These are phyloP conservation scores for Myrmecobius fasciatus DNA, from an alignment of 2,113 vertebrate species.

Conservation along the genomic window DNA sequence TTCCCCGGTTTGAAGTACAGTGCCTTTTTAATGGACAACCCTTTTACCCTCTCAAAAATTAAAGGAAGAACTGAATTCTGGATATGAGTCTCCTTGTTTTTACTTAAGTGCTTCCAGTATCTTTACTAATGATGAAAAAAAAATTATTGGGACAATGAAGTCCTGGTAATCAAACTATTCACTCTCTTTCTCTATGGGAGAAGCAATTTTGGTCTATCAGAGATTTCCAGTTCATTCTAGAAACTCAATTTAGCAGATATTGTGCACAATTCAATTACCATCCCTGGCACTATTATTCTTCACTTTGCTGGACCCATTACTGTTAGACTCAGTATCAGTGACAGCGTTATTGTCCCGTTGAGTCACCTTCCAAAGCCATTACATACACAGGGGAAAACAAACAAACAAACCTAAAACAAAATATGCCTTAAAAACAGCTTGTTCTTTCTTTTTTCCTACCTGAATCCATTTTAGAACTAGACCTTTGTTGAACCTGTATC, in stretches of 20 bases:
- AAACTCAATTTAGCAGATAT: constrained; percentile 2
- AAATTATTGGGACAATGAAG: background rate
- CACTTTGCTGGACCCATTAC: background rate
- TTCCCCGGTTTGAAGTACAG: background rate
- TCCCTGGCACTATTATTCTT: background rate
- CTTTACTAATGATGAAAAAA: constrained; percentile 1
- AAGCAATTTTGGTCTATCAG: constrained; percentile 3
- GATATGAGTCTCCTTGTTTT: background rate
- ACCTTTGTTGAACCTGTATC: background rate
- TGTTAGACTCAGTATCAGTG: background rate
- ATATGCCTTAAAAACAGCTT: background rate
- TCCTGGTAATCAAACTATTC: background rate
- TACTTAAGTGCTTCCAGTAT: background rate
- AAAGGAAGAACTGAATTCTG: background rate
- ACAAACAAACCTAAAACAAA: background rate
- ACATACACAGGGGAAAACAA: background rate
- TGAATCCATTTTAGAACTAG: background rate
- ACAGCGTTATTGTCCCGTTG: background rate
- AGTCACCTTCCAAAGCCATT: background rate
- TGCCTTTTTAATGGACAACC: background rate
- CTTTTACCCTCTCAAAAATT: background rate
- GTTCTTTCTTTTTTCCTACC: background rate
- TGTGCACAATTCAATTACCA: background rate
- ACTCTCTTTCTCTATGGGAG: background rate
- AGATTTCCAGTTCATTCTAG: background rate